These are phyloP conservation scores for Sapayoa aenigma DNA, from an alignment of 2,113 vertebrate genomes.

Conservation along the genomic window DNA sequence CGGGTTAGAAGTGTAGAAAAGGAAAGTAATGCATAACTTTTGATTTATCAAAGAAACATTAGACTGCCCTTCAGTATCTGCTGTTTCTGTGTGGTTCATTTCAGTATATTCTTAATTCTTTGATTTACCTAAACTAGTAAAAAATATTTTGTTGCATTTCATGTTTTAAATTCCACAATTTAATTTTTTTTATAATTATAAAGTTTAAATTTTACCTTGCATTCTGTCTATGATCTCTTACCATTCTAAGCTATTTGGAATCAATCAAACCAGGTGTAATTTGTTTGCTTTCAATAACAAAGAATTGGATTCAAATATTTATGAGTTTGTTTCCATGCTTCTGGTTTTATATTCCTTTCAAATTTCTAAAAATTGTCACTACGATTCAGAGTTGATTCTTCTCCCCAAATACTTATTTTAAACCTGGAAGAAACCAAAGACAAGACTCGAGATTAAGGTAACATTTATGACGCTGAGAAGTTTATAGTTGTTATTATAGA, in stretches of 20 bases:
- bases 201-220: background rate
- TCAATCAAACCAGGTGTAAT: background rate
- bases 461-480: background rate
- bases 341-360: background rate
- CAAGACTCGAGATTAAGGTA: background rate
- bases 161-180: background rate
- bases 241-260: background rate
- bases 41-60: background rate
- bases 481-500: background rate
- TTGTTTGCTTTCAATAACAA: background rate
- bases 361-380: accelerated
- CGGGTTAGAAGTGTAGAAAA: background rate
- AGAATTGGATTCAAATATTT: background rate
- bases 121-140: background rate
- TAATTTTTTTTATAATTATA: too few species aligned
- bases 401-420: background rate
- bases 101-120: background rate
- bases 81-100: background rate
- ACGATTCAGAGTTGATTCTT: background rate
- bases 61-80: background rate
- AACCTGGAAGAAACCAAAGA: background rate
- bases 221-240: background rate
- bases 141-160: background rate
- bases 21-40: too few species aligned
- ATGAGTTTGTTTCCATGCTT: background rate